Evolutionary conservation across 1,140 invertebrate species (phyloP).

Genomic region (Saccostrea cuccullata): DNA sequence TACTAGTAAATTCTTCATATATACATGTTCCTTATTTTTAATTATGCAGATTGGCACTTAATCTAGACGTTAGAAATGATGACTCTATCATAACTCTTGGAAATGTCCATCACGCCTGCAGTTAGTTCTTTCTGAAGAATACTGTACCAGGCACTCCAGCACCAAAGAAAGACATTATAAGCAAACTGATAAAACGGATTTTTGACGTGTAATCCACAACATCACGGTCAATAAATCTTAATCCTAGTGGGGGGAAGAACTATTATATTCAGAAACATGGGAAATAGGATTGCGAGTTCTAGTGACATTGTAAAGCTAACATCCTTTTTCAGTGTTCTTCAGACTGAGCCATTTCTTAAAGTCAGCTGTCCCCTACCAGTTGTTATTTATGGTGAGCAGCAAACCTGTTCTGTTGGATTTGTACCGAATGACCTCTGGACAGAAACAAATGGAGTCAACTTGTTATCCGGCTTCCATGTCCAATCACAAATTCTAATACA

Average conservation of each 20-base stretch:
- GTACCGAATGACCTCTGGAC: neutral
- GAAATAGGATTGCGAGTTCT: neutral
- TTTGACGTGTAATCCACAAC: conserved; percentile 2
- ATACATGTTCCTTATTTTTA: neutral
- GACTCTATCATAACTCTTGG: neutral
- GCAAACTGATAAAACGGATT: conserved; percentile 24
- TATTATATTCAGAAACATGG: neutral
- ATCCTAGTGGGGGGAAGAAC: neutral
- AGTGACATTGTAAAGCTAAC: neutral
- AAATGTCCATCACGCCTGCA: conserved; percentile 4
- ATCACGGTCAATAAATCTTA: neutral
- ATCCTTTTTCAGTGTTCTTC: neutral
- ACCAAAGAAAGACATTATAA: neutral
- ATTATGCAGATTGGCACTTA: conserved; percentile 17
- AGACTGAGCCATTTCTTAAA: neutral
- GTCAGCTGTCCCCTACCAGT: conserved; percentile 12
- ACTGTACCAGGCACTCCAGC: too few species aligned
- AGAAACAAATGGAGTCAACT: neutral
- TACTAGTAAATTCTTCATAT: neutral
- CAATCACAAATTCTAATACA: neutral
- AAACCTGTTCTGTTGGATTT: conserved; percentile 33
- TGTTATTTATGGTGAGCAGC: conserved; percentile 24
- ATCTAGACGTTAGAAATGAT: neutral
- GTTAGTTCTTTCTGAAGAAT: too few species aligned
- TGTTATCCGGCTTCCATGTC: conserved; percentile 26